Evolutionary conservation across 2,113 vertebrate genomes (phyloP).

Genomic region (Chamaetylas fuelleborni): DNA sequence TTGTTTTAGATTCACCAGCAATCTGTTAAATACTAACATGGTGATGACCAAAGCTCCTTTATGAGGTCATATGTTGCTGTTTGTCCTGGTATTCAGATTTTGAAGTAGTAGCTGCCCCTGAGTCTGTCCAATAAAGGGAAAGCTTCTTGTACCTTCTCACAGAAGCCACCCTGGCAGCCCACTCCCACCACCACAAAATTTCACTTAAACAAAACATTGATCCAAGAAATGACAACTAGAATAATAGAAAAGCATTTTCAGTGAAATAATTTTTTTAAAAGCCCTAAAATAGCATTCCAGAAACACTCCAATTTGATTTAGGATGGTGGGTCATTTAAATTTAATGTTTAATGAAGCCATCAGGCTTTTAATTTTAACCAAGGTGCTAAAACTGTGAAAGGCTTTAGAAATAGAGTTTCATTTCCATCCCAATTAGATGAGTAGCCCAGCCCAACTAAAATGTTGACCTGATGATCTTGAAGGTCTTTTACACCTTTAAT

Average conservation of each 20-base stretch:
- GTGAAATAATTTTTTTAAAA: not conserved
- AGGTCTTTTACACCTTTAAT: not conserved
- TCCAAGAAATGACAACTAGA: not conserved
- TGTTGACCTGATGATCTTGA: not conserved
- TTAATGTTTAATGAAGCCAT: not conserved
- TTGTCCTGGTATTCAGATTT: not conserved
- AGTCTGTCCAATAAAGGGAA: not conserved
- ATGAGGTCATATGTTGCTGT: not conserved
- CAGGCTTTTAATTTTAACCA: not conserved
- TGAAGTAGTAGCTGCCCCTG: not conserved
- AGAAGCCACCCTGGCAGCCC: not conserved
- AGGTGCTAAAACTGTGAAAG: not conserved
- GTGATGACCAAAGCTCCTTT: no score
- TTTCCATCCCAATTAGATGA: not conserved
- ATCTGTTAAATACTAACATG: no score
- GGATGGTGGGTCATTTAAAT: not conserved
- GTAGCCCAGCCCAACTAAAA: not conserved
- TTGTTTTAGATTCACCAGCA: no score
- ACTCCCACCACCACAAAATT: not conserved
- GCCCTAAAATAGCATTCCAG: not conserved
- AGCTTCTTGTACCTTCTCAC: not conserved
- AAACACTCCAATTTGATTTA: not conserved
- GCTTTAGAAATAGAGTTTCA: not conserved
- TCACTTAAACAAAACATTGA: not conserved
- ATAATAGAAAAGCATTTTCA: not conserved